Percentiles rank a stretch among this genome's conserved stretches.
Conservation (phyloP, 2,797 vertebrate species). For the Poecilia velifera region DNA sequence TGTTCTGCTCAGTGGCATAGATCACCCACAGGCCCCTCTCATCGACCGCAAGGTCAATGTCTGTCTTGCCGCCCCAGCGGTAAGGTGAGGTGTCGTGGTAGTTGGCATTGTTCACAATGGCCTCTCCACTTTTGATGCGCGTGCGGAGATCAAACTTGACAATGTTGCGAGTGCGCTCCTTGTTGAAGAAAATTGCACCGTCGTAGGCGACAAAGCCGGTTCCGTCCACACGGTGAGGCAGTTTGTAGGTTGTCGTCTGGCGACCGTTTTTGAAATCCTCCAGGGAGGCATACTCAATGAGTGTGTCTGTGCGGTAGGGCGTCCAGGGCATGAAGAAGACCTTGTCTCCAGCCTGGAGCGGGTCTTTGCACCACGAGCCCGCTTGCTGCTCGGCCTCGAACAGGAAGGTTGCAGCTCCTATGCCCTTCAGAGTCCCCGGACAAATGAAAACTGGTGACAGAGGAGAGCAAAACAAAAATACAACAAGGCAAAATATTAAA, state of each 20-base stretch:
- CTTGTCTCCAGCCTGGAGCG: conserved; percentile 97
- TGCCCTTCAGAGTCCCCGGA: conserved; percentile 95
- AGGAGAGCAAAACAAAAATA: conserved; percentile 74
- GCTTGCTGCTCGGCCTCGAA: conserved; percentile 98
- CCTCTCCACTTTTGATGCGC: conserved; percentile 98
- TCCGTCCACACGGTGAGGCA: conserved; percentile 96
- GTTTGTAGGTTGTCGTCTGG: conserved; percentile 94
- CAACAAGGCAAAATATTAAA: conserved; percentile 33
- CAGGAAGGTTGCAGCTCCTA: conserved; percentile 91
- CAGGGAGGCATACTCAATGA: conserved; percentile 94
- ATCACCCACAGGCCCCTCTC: conserved; percentile 98
- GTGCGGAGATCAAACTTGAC: conserved; percentile 99
- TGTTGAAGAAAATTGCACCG: conserved; percentile 98
- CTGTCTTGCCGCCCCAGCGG: conserved; percentile 98
- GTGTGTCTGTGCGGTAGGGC: conserved; percentile 95
- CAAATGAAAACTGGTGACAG: conserved; percentile 98
- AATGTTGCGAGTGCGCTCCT: conserved; percentile 97
- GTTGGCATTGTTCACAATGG: conserved; percentile 98
- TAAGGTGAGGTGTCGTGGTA: conserved; percentile 99
- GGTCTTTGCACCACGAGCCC: conserved; percentile 99
- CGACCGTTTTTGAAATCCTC: conserved; percentile 93
- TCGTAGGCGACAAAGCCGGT: conserved; percentile 98
- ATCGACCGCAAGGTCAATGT: conserved; percentile 97
- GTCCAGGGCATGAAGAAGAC: conserved; percentile 99
- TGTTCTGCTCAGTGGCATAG: conserved; percentile 98